Conservation (phyloP, 2,113 vertebrate genomes). For the Petroica traversi region DNA sequence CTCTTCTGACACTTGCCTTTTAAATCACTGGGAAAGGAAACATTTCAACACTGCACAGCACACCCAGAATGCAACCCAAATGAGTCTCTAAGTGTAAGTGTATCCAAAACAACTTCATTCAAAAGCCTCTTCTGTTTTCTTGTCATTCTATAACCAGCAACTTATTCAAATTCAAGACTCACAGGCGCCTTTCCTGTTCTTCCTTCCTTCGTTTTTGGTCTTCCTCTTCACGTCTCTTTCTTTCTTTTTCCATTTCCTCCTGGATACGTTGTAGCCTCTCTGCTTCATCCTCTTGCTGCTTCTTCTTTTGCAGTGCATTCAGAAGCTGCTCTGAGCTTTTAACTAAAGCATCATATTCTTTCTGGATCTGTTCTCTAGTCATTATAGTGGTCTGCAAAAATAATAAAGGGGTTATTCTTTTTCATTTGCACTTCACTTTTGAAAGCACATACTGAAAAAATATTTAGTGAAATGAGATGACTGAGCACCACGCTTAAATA, state of each 20-base stretch:
- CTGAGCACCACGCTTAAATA: not conserved
- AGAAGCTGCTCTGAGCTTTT: constrained; percentile 89
- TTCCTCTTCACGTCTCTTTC: constrained; percentile 86
- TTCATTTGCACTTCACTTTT: not conserved
- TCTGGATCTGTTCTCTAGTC: constrained; percentile 88
- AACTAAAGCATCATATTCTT: constrained; percentile 84
- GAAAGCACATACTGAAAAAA: not conserved
- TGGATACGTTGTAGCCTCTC: constrained; percentile 89
- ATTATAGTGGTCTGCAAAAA: constrained; percentile 82
- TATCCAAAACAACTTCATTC: not conserved
- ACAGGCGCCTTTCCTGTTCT: constrained; percentile 88
- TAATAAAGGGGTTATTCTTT: not conserved
- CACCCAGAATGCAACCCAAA: not conserved
- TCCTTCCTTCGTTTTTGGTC: constrained; percentile 83
- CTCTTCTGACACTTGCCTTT: not conserved
- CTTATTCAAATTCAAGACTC: constrained; percentile 57
- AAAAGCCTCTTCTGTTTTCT: not conserved
- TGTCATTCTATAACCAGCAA: not conserved
- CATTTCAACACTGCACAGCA: not conserved
- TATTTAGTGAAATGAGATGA: not conserved
- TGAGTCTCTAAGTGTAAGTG: not conserved
- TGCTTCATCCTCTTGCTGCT: constrained; percentile 92
- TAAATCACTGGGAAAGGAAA: not conserved
- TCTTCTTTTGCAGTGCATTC: constrained; percentile 87
- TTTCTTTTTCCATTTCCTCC: constrained; percentile 94